Conservation (phyloP, 2,113 vertebrate species). For the Epinephelus cyanopodus region DNA sequence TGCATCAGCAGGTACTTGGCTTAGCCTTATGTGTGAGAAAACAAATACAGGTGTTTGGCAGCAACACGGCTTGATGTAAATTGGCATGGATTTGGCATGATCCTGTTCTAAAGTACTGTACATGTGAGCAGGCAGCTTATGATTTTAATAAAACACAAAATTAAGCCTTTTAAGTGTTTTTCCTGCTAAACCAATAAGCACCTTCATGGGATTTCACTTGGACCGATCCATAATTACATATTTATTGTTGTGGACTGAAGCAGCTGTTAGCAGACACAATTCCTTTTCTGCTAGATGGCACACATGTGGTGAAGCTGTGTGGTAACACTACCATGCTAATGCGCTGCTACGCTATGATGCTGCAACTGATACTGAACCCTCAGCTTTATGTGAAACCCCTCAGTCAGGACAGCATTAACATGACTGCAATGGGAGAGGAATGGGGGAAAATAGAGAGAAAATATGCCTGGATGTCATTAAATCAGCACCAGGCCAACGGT, state of each 20-base stretch:
- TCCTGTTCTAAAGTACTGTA: not conserved
- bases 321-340: not conserved
- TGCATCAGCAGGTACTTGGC: constrained; percentile 2
- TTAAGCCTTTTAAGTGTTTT: constrained; percentile 16
- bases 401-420: not conserved
- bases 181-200: constrained; percentile 14
- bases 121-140: not conserved
- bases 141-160: constrained; percentile 22
- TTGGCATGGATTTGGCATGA: constrained; percentile 4
- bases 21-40: not conserved
- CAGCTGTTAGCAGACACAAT: not conserved
- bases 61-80: not conserved
- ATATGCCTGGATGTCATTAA: constrained; percentile 17
- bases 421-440: not conserved
- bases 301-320: not conserved
- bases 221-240: constrained; percentile 17
- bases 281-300: not conserved
- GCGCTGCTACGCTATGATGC: not conserved
- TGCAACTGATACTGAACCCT: not conserved
- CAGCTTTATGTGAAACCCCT: not conserved
- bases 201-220: constrained; percentile 26
- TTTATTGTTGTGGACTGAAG: constrained; percentile 20
- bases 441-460: not conserved
- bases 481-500: constrained; percentile 48
- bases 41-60: constrained; percentile 20